A percentile compares a stretch with the other conserved stretches of the same genome.
phyloP scores from a whole-genome alignment of 2,113 vertebrate species.

The Bungarus multicinctus region DNA sequence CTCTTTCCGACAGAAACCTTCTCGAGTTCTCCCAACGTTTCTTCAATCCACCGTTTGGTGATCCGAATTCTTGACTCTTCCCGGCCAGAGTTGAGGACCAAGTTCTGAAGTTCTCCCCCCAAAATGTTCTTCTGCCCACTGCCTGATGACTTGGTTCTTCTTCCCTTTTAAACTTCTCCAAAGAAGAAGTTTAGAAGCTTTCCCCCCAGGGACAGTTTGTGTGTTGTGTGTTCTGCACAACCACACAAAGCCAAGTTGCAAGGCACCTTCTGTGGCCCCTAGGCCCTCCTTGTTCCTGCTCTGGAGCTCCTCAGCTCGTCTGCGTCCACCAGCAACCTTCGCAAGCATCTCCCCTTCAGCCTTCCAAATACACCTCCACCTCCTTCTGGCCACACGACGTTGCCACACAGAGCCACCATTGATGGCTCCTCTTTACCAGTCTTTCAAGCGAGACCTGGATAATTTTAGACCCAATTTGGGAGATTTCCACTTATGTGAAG shows the following conservation, averaged over 20 bases:
- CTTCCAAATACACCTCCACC: constrained; percentile 8
- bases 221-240: neutral
- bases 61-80: neutral
- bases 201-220: neutral
- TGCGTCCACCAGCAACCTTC: too few species aligned
- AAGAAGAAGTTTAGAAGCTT: too few species aligned
- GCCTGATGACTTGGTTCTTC: rapidly evolving
- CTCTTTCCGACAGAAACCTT: too few species aligned
- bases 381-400: constrained; percentile 5
- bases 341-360: neutral
- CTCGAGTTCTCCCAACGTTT: too few species aligned
- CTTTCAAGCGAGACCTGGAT: too few species aligned
- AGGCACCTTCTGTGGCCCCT: neutral
- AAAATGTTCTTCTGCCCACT: neutral
- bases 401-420: constrained; percentile 14
- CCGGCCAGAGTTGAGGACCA: neutral
- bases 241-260: neutral
- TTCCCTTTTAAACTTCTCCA: too few species aligned
- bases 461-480: neutral
- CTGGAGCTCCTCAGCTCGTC: neutral
- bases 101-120: neutral
- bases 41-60: too few species aligned
- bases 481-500: neutral
- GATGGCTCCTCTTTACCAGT: neutral
- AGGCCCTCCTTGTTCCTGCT: too few species aligned